Evolutionary conservation across 2,113 vertebrate genomes (phyloP), one percentile per base, ranked within the genome.

Genomic region (Murina feae): DNA sequence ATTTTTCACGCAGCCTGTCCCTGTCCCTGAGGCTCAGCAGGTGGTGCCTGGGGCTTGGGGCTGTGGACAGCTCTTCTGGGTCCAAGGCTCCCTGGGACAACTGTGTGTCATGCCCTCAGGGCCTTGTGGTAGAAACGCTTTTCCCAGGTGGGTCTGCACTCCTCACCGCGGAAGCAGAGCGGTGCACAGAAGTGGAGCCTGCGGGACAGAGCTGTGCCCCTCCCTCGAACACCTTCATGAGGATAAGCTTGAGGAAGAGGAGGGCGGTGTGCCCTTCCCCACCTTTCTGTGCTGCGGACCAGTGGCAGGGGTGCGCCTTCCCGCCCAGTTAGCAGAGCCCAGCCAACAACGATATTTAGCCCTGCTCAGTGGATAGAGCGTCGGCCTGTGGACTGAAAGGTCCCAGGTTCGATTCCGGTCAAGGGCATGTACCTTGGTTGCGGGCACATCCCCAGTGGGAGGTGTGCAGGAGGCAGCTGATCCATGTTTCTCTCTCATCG

Each of bases 11-110:
- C 4, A 1, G 20, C 49, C 17, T 37, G 2, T 37, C 10, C 49
- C 3, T 35, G 10, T 21, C 32, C 4, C 42, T 0, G 4, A 68
- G 58, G 14, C 1, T 6, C 1, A 1, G 30, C 35, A 10, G 1
- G n/a, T 13, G 75, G 16, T 6, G 2, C 44, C 7, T 32, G 5
- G 39, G 32, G 14, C 7, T 13, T 3, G 11, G 0, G 10, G 28
- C 0, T 13, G 37, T 6, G 25, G 68, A 25, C 18, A 25, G 44
- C 11, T 17, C 42, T 42, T 12, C n/a, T 1, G 7, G 16, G 63
- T 55, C 55, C 30, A 20, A 12, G 9, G 23, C 13, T 37, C 23
- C 20, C 23, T 53, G 20, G 0, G 16, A 66, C 44, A 23, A 20
- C 16, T 0, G 9, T 5, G 4, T n/a, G 35, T 78, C 55, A 7